A percentile compares a stretch with the other conserved stretches of the same genome.
phyloP scores from a whole-genome alignment of 1,140 invertebrate genomes.

The Ganaspis sp. region DNA sequence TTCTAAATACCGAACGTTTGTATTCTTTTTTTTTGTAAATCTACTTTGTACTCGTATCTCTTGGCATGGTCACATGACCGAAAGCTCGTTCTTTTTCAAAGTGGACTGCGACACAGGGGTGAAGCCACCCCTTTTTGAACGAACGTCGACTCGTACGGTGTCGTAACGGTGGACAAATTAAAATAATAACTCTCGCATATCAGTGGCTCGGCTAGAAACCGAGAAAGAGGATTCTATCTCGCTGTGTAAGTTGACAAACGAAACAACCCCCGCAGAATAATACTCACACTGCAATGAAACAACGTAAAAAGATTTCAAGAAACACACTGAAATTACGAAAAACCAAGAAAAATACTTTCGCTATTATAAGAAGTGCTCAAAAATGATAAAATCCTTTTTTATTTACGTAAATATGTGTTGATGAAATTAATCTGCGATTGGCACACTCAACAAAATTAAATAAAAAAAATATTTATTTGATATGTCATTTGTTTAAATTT shows the following conservation, averaged over 20 bases:
- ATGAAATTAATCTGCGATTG: no score
- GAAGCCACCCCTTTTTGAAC: constrained; percentile 40
- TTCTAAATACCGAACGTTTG: constrained; percentile 7
- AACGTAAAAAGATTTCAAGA: constrained; percentile 27
- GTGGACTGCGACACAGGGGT: constrained; percentile 25
- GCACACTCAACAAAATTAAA: no score
- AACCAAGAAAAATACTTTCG: background rate
- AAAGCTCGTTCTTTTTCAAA: constrained; percentile 21
- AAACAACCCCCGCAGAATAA: constrained; percentile 51
- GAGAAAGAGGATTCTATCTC: constrained; percentile 47
- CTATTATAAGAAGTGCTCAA: background rate
- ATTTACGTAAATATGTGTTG: no score
- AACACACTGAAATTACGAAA: constrained; percentile 13
- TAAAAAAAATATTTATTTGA: no score
- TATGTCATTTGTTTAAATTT: no score
- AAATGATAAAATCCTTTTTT: no score
- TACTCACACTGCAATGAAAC: constrained; percentile 56
- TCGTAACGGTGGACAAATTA: constrained; percentile 47
- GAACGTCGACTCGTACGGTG: constrained; percentile 8
- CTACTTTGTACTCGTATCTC: constrained; percentile 19
- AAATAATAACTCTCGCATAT: constrained; percentile 51
- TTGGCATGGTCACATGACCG: constrained; percentile 24
- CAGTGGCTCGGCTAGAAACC: constrained; percentile 42
- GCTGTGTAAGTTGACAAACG: constrained; percentile 34
- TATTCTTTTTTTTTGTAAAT: background rate